Percentiles rank a stretch among this genome's conserved stretches.
Conservation (phyloP, 1,140 invertebrate species). For the Venustaconcha ellipsiformis region DNA sequence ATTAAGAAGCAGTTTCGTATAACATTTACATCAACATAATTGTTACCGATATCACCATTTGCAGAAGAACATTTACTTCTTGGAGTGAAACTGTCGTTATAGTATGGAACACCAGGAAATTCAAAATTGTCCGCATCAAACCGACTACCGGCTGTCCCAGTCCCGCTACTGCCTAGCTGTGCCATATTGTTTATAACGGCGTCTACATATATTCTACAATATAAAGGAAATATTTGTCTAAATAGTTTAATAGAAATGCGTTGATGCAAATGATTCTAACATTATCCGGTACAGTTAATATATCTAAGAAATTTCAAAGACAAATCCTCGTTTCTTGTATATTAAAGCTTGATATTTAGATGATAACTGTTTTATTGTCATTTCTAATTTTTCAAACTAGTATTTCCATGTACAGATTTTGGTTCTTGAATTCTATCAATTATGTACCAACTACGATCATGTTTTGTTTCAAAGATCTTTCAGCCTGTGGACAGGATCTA, state of each 20-base stretch:
- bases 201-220: constrained; percentile 83
- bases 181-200: constrained; percentile 90
- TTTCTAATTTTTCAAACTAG: too few relatives aligned
- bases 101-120: constrained; percentile 72
- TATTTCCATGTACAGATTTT: too few relatives aligned
- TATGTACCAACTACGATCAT: too few relatives aligned
- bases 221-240: not conserved
- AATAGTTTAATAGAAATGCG: constrained; percentile 70
- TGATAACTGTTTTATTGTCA: too few relatives aligned
- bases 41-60: constrained; percentile 68
- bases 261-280: too few relatives aligned
- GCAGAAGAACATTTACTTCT: constrained; percentile 57
- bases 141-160: constrained; percentile 52
- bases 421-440: too few relatives aligned
- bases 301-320: too few relatives aligned
- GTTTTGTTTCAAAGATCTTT: too few relatives aligned
- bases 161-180: constrained; percentile 63
- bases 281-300: too few relatives aligned
- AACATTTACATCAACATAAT: constrained; percentile 49
- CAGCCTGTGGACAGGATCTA: constrained; percentile 66
- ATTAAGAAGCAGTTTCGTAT: constrained; percentile 78
- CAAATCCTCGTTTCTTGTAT: too few relatives aligned
- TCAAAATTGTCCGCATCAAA: constrained; percentile 58
- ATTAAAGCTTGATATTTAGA: too few relatives aligned
- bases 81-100: constrained; percentile 50